Evolutionary conservation across 2,888 invertebrate genomes (phyloP).

Genomic region (Chloroclystis v-ata): DNA sequence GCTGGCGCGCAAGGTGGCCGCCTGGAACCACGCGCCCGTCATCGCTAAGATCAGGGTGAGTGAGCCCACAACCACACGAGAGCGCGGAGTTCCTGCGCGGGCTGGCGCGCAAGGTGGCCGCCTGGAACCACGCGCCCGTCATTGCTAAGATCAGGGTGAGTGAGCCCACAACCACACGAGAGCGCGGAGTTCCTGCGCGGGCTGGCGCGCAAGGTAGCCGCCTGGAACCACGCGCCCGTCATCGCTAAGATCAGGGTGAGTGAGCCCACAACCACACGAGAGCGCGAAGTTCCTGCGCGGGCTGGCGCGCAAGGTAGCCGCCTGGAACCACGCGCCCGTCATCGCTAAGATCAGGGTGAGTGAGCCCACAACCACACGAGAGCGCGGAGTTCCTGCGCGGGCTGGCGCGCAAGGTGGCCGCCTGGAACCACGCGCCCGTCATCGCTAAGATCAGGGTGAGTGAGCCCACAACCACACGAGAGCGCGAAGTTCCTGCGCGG

Average conservation of each 20-base stretch:
- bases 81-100: conserved; percentile 27
- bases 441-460: background rate
- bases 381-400: conserved; percentile 27
- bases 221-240: conserved; percentile 47
- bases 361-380: conserved; percentile 48
- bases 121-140: conserved; percentile 47
- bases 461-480: conserved; percentile 31
- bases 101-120: conserved; percentile 17
- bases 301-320: conserved; percentile 17
- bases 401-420: conserved; percentile 17
- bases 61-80: conserved; percentile 48
- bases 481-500: conserved; percentile 27
- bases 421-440: conserved; percentile 35
- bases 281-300: conserved; percentile 27
- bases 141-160: conserved; percentile 58
- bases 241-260: conserved; percentile 58
- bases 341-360: conserved; percentile 58
- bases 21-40: conserved; percentile 47
- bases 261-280: conserved; percentile 48
- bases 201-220: conserved; percentile 17
- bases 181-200: conserved; percentile 27
- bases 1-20: conserved; percentile 17
- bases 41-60: conserved; percentile 58
- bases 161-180: conserved; percentile 48
- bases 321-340: conserved; percentile 47